These are phyloP conservation scores for Echinometra lucunter DNA, from an alignment of 53 echinoderm and acorn worm genomes.

Conservation along the genomic window DNA sequence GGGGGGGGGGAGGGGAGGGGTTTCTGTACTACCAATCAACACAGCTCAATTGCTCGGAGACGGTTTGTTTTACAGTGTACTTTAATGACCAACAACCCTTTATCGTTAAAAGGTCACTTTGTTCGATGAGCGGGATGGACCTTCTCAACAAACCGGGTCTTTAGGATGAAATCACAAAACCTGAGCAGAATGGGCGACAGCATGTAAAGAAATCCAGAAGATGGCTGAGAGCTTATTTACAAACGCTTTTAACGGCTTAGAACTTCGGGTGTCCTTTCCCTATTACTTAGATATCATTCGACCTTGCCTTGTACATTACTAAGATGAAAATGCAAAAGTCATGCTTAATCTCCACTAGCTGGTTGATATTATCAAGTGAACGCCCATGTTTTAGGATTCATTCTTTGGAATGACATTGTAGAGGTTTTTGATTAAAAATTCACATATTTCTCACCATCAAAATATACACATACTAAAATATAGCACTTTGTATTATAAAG, in stretches of 20 bases:
- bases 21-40: too few species aligned
- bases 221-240: slow-evolving; percentile 10
- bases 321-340: not conserved
- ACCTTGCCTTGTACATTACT: not conserved
- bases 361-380: not conserved
- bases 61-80: too few species aligned
- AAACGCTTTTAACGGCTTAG: slow-evolving; percentile 50
- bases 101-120: slow-evolving; percentile 28
- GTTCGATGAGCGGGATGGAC: not conserved
- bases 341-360: not conserved
- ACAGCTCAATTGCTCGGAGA: too few species aligned
- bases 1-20: too few species aligned
- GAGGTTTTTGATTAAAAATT: too few species aligned
- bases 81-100: too few species aligned
- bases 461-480: too few species aligned
- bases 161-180: slow-evolving; percentile 17
- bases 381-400: not conserved
- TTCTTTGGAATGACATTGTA: not conserved
- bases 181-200: not conserved
- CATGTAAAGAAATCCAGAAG: not conserved
- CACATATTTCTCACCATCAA: too few species aligned
- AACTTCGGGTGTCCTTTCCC: not conserved
- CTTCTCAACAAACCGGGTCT: not conserved
- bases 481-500: too few species aligned
- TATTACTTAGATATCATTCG: not conserved